Evolutionary conservation across 2,797 vertebrate species (phyloP).

Genomic region (Centropyge bicolor): DNA sequence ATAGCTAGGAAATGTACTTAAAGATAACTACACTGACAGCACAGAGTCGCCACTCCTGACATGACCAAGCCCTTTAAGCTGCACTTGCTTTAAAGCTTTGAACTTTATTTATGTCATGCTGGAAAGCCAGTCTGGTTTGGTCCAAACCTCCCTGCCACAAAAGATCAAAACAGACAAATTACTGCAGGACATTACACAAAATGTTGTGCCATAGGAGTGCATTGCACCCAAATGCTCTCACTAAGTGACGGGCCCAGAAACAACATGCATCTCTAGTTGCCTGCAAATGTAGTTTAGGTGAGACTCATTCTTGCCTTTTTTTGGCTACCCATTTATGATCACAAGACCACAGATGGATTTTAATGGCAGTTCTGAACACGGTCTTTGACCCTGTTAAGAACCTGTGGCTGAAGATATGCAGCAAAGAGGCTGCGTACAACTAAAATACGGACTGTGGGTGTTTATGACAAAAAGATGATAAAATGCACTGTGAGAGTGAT

Average conservation of each 20-base stretch:
- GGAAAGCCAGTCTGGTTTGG: background rate
- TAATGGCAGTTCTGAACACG: background rate
- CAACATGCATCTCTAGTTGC: background rate
- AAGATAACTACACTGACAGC: background rate
- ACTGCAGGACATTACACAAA: background rate
- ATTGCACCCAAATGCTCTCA: background rate
- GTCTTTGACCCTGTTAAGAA: background rate
- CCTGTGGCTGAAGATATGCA: conserved; percentile 22
- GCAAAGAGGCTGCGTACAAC: background rate
- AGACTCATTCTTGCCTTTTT: background rate
- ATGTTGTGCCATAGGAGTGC: background rate
- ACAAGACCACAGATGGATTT: background rate
- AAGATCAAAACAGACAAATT: background rate
- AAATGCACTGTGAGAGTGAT: conserved; percentile 18
- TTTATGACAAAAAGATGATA: conserved; percentile 46
- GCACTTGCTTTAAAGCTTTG: background rate
- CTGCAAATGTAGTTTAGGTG: background rate
- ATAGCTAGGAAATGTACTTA: background rate
- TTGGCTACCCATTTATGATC: background rate
- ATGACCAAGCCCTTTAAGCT: background rate
- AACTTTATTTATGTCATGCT: background rate
- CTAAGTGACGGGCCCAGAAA: background rate
- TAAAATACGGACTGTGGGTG: conserved; percentile 33
- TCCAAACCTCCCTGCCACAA: background rate
- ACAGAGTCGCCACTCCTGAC: no score